Base-by-base conservation (phyloP, 2,888 invertebrate genomes). In the Oxytorus armatus region DNA sequence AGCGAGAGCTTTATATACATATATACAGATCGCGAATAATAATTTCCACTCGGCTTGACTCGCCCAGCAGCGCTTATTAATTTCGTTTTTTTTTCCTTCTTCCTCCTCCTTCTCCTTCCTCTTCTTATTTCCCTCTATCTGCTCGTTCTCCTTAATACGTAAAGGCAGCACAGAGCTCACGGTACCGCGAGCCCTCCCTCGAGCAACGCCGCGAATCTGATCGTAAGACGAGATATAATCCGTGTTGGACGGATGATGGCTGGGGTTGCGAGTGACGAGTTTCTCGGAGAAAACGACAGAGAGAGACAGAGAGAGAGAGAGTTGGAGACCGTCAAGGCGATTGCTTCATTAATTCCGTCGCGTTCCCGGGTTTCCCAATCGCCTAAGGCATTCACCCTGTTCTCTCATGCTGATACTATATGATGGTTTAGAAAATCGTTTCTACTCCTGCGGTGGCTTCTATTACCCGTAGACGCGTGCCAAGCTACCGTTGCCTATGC, bases 321-420 rank as follows among this genome's bases (percentile, higher is more conserved):
- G 21, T n/a, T 8, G 47, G 29, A 70, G 57, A 77, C 42, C 69
- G 59, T 72, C 73, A 57, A 73, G 74, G 69, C 68, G 75, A 81
- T 79, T 74, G 79, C 69, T 82, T 83, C 83, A 83, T 83, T 82
- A 82, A 83, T 79, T 83, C 70, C 42, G 55, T 49, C 68, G 63
- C 68, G 18, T 53, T 73, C 16, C 63, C 18, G 42, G 18, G 42
- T 42, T 63, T 44, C 61, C 18, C n/a, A 16, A 29, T 14, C 23
- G 51, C 76, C 72, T 16, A 44, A 61, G 79, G 72, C 59, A 25
- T 39, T 11, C 29, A 8, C 55, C 47, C 18, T 39, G 49, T 73
- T 53, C 21, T 65, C 57, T 18, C 36, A 44, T 25, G 29, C 25
- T 42, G 63, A 53, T 18, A 57, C 61, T 57, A 79, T 47, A 63